Evolutionary conservation across 2,113 vertebrate species (phyloP).

Genomic region (Poecile atricapillus): DNA sequence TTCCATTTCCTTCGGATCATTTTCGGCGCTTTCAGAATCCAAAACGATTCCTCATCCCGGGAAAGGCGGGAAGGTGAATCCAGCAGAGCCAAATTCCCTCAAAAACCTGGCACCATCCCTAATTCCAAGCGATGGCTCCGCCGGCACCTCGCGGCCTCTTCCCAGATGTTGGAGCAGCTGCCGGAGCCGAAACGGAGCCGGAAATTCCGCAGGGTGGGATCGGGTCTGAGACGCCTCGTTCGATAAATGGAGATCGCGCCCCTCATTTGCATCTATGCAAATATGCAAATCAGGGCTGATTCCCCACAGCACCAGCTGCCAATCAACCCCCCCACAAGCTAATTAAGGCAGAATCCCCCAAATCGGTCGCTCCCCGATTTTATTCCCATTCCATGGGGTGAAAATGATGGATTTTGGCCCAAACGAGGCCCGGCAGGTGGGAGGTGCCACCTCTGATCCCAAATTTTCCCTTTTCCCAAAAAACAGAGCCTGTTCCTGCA

Average conservation of each 20-base stretch:
- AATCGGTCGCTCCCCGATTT: rapidly evolving
- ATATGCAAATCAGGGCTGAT: conserved; percentile 51
- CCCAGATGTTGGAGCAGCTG: conserved; percentile 26
- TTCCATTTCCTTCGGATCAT: background rate
- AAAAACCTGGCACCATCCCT: background rate
- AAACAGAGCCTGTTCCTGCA: background rate
- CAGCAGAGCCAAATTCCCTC: background rate
- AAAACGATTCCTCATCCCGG: background rate
- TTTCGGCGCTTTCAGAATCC: background rate
- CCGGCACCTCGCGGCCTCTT: background rate
- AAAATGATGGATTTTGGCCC: background rate
- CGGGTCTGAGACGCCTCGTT: background rate
- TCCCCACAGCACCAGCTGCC: background rate
- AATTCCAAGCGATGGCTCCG: rapidly evolving
- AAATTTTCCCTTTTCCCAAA: background rate
- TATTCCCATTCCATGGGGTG: background rate
- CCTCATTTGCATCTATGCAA: conserved; percentile 38
- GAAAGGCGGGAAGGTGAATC: background rate
- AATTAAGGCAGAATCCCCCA: background rate
- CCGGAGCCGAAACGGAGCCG: background rate
- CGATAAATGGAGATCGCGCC: background rate
- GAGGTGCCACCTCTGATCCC: background rate
- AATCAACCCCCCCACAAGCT: background rate
- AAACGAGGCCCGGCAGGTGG: rapidly evolving
- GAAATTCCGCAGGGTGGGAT: background rate